These are phyloP conservation scores for Helostoma temminkii DNA, from an alignment of 2,797 vertebrate genomes.

Conservation along the genomic window DNA sequence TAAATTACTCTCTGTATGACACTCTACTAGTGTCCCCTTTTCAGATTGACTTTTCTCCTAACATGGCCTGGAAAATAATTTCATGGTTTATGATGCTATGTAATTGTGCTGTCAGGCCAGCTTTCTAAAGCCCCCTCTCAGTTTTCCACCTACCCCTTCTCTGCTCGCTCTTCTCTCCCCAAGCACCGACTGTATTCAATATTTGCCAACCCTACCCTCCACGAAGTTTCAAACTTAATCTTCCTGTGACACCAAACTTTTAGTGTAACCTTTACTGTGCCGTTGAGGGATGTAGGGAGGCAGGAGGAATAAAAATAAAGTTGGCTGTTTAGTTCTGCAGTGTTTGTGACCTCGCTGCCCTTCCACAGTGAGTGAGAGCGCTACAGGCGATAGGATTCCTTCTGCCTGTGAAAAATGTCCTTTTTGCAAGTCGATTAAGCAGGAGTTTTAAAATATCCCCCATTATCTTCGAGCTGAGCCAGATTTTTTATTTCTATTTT, in stretches of 20 bases:
- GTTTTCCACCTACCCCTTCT: slow-evolving; percentile 42
- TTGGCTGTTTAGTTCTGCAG: slow-evolving; percentile 21
- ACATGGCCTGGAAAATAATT: slow-evolving; percentile 48
- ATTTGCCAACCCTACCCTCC: not conserved
- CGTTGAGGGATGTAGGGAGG: slow-evolving; percentile 2
- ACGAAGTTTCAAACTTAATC: slow-evolving; percentile 47
- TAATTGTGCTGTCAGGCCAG: slow-evolving; percentile 71
- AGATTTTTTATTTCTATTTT: not conserved
- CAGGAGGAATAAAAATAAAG: slow-evolving; percentile 13
- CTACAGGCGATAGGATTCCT: slow-evolving; percentile 16
- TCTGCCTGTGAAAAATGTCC: slow-evolving; percentile 8
- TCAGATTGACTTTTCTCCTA: slow-evolving; percentile 40
- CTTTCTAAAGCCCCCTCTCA: slow-evolving; percentile 26
- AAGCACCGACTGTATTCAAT: slow-evolving; percentile 13
- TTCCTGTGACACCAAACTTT: slow-evolving; percentile 39
- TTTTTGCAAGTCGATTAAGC: slow-evolving; percentile 23
- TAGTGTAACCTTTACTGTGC: slow-evolving; percentile 39
- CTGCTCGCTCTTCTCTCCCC: slow-evolving; percentile 26
- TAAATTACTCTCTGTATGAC: slow-evolving; percentile 35
- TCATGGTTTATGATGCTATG: slow-evolving; percentile 66
- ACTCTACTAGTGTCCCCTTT: slow-evolving; percentile 14
- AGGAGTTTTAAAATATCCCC: not conserved
- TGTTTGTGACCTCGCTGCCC: slow-evolving; percentile 37
- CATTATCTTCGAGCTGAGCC: not conserved
- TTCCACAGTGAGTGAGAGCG: slow-evolving; percentile 4